Base-by-base conservation (phyloP, 2,113 vertebrate genomes). In the Cnemophilus loriae region DNA sequence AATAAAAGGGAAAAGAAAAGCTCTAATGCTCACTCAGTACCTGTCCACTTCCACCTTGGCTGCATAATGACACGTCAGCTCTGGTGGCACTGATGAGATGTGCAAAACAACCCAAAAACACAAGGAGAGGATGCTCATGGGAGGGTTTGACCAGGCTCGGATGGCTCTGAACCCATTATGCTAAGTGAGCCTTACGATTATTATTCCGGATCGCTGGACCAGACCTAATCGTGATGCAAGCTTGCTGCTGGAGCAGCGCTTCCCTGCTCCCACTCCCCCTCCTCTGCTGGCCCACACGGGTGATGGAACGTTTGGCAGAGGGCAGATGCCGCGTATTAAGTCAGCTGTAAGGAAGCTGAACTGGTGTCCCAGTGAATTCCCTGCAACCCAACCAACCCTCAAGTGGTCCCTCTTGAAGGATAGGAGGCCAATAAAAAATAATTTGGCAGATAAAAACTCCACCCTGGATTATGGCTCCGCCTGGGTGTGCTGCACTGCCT, bases 11-110 rank as follows among this genome's bases (percentile, higher is more conserved):
- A 49, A 82, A 91, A 96, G 89, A 88, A 81, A 96, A 96, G 95
- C 94, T 96, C 52, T 76, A 64, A 91, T 96, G 91, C 95, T 97
- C 96, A 41, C 30, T 96, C 95, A 53, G 15, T 98, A 97, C 97
- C 97, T 98, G 98, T 97, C 98, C 98, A 96, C 92, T 95, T 97
- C 90, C 82, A 97, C 97, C 95, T 97, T 94, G 86, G 94, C 93
- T 94, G 96, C 95, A 92, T 98, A 98, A 98, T 97, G 98, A 98
- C 97, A 93, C 47, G 74, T 96, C 97, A 97, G 95, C 93, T 85
- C 37, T n/a, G 4, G 46, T 98, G 97, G 96, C 96, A 96, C 87
- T 97, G 98, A 98, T 94, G 97, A 97, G 97, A 55, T 76, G 63
- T 76, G 89, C 90, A 88, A 88, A 96, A 95, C 92, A 79, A 69